Conservation (phyloP, 2,888 invertebrate species). For the Ochlodes sylvanus region DNA sequence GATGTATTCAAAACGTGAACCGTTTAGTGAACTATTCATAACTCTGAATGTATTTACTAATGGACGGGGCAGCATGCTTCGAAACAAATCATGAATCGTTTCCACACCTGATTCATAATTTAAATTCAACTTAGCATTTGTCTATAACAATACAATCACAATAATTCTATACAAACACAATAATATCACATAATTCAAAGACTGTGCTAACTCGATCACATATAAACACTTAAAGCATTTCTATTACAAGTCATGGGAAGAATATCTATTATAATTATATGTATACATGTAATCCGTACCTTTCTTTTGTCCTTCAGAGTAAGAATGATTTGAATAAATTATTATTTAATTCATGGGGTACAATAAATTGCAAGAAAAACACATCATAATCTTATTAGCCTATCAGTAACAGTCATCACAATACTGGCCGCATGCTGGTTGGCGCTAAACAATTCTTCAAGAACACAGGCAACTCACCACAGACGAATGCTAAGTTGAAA, state of each 20-base stretch:
- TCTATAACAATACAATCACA: conserved; percentile 9
- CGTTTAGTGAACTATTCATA: not conserved
- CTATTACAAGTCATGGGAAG: conserved; percentile 26
- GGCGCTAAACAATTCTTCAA: conserved; percentile 15
- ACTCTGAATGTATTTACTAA: conserved; percentile 1
- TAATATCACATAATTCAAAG: not conserved
- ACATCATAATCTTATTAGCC: not conserved
- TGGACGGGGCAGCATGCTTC: conserved; percentile 13
- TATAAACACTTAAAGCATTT: conserved; percentile 29
- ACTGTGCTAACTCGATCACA: conserved; percentile 17
- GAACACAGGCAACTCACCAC: conserved; percentile 24
- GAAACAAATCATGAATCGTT: conserved; percentile 1
- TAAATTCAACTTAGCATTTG: conserved; percentile 35
- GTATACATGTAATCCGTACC: conserved; percentile 30
- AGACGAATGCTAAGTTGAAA: conserved; percentile 37
- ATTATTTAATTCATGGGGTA: conserved; percentile 23
- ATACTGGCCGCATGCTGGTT: conserved; percentile 27
- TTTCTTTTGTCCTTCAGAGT: conserved; percentile 38
- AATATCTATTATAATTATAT: conserved; percentile 12
- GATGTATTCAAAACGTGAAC: not conserved
- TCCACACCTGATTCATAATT: not conserved
- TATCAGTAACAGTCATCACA: conserved; percentile 13
- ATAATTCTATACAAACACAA: conserved; percentile 10
- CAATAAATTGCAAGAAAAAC: not conserved
- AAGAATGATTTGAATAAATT: conserved; percentile 34